Base-by-base conservation (phyloP, 2,797 vertebrate species). In the Podarcis siculus region DNA sequence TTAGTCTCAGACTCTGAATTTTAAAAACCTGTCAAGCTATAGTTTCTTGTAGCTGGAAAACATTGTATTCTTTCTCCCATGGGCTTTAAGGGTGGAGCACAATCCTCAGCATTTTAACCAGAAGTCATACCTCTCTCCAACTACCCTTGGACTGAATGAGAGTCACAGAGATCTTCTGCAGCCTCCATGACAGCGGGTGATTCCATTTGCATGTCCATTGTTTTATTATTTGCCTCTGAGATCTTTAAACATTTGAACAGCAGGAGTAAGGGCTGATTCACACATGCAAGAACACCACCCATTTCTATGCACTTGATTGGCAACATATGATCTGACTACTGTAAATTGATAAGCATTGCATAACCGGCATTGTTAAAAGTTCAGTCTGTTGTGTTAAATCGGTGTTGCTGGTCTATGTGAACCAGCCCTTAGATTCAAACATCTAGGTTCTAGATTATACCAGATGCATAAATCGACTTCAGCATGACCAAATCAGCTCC, bases 41-140 rank as follows among this genome's bases (percentile, higher is more conserved):
- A 67, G 17, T 32, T 83, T 69, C 30, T 0, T 79, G 23, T 21
- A 15, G 1, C 0, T 64, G 4, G 87, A 86, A 49, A 5, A 21
- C 35, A 8, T 2, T 3, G 73, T 0, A 13, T 0, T 39, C 0
- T 0, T 0, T n/a, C 0, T 10, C 4, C 19, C 1, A 49, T 39
- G n/a, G 8, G 32, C 30, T 5, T 45, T 79, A 0, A n/a, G 0
- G 0, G 10, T 12, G 82, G 4, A 30, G 2, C 0, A 10, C n/a
- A 0, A 1, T 17, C 61, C 23, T 42, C 82, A 64, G 49, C 27
- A 79, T 88, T 58, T 78, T 61, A 79, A 72, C 23, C 39, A 37
- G 88, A 6, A 0, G 23, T 49, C 13, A 1, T 85, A 64, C 32
- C 69, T 89, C 67, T 32, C 10, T 37, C 15, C 21, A 71, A n/a